Base-by-base conservation (phyloP, 2,888 invertebrate genomes). In the Watsonalla cultraria region DNA sequence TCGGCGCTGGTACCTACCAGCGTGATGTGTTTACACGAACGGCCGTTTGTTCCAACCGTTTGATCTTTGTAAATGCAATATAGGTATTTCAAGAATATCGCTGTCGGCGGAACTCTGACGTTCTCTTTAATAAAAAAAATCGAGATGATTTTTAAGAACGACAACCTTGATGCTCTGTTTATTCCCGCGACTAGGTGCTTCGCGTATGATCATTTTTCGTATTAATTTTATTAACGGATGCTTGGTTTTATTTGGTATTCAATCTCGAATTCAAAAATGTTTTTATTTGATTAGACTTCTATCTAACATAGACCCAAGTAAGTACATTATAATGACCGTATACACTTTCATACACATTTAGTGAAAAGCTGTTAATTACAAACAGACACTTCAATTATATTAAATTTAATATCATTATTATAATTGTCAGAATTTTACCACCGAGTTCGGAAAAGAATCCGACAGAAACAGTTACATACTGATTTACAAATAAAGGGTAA, bases 11-110 rank as follows among this genome's bases (percentile, higher is more conserved):
- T 68, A 72, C 64, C 61, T 55, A 49, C 64, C 59, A 59, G 79
- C 79, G 80, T 81, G 86, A 85, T 84, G 69, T 90, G 89, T 90
- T 90, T 90, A 90, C 88, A 89, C 56, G 72, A 86, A 79, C 80
- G 80, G 83, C 71, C 86, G 89, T 86, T 87, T 86, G 86, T 86
- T 82, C 82, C 59, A 76, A 67, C 60, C 88, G 86, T 90, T 90
- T 90, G 90, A 90, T 90, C 90, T 90, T 88, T 89, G 84, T 87
- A 87, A 88, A 89, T 87, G 89, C 86, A 85, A 88, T 86, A 88
- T 86, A 88, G 87, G 88, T 88, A 88, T 90, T 89, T 86, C 82
- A 78, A 84, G 86, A 90, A 88, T 85, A 85, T 82, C 85, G 77
- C 75, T 76, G 80, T 76, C 78, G 77, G 71, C 78, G 78, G 78